These are phyloP conservation scores for Sabatieria punctata DNA, from an alignment of 2,888 invertebrate genomes.

Conservation along the genomic window DNA sequence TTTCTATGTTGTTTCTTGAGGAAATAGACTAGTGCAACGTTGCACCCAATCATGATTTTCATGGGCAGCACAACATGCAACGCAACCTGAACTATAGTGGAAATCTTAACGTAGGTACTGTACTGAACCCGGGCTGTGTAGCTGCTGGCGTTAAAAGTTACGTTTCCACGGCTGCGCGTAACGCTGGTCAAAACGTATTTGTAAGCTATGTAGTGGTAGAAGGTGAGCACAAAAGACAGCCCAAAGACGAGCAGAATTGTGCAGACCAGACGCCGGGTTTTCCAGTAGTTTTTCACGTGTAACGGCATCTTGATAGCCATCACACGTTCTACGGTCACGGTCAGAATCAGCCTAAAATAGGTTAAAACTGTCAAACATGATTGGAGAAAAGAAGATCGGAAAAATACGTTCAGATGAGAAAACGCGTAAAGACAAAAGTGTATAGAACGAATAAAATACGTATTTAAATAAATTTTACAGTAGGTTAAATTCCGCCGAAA, in stretches of 20 bases:
- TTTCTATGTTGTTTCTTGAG: background rate
- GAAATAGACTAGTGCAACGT: background rate
- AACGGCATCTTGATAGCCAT: background rate
- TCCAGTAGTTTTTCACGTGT: background rate
- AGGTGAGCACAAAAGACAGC: background rate
- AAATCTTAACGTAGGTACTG: background rate
- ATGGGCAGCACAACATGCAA: background rate
- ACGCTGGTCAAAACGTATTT: too few relatives aligned
- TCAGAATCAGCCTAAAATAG: conserved; percentile 3
- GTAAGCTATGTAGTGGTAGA: background rate
- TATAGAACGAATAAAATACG: too few relatives aligned
- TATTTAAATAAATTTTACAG: too few relatives aligned
- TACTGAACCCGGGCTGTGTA: too few relatives aligned
- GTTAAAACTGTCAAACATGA: too few relatives aligned
- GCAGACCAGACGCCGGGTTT: background rate
- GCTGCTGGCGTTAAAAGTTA: too few relatives aligned
- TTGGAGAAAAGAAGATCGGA: too few relatives aligned
- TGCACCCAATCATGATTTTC: background rate
- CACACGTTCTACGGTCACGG: conserved; percentile 1
- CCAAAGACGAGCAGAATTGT: background rate
- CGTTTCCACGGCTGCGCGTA: too few relatives aligned
- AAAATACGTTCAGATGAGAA: too few relatives aligned
- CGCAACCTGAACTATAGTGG: background rate
- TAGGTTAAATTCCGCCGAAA: too few relatives aligned
- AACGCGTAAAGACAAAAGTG: too few relatives aligned